A percentile compares a stretch with the other conserved stretches of the same genome.
These are phyloP conservation scores for fruit fly (Drosophila melanogaster) DNA, from an alignment of 1,140 invertebrate species.

Conservation along the genomic window Release_6_plus_ISO1_MT NT_033779.5:20542001-20542500, in stretches of 20 bases:
- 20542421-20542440: not conserved
- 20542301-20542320: too few relatives aligned
- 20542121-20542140: too few relatives aligned
- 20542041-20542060: slow-evolving; percentile 44
- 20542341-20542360: not conserved
- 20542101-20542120: not conserved
- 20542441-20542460: not conserved
- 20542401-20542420: not conserved
- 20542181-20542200: too few relatives aligned
- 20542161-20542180: too few relatives aligned
- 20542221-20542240: too few relatives aligned
- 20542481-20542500: not conserved
- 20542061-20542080: slow-evolving; percentile 50
- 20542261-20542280: too few relatives aligned
- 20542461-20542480: too few relatives aligned
- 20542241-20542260: too few relatives aligned
- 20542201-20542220: too few relatives aligned
- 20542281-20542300: too few relatives aligned
- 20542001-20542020: slow-evolving; percentile 76
- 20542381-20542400: not conserved
- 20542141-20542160: too few relatives aligned
- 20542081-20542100: slow-evolving; percentile 8
- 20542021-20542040: slow-evolving; percentile 9
- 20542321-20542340: not conserved
- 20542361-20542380: not conserved